Conservation (phyloP, 1,140 invertebrate genomes). For the silkworm (Bombyx mori) region DNA sequence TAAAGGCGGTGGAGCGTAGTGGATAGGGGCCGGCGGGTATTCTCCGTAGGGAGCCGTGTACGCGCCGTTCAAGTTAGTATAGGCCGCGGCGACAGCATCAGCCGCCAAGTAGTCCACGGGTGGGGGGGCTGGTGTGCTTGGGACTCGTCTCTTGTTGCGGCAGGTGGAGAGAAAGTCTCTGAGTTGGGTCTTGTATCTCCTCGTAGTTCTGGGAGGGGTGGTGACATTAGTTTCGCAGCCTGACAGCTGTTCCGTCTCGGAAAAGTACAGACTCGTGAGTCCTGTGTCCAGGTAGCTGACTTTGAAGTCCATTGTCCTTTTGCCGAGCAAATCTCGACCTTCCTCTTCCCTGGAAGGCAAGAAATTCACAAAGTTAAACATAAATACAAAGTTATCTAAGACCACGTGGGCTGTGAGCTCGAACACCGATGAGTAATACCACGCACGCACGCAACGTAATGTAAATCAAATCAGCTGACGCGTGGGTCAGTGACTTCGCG, state of each 20-base stretch:
- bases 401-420: too few relatives aligned
- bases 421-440: too few relatives aligned
- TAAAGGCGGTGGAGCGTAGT: conserved; percentile 80
- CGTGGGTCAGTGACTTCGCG: too few relatives aligned
- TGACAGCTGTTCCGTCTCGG: conserved; percentile 87
- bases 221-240: conserved; percentile 70
- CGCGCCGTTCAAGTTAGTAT: conserved; percentile 87
- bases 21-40: conserved; percentile 73
- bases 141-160: conserved; percentile 88
- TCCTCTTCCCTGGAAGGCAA: conserved; percentile 91
- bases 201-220: conserved; percentile 83
- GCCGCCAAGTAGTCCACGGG: conserved; percentile 67
- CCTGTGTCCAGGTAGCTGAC: conserved; percentile 96
- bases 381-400: too few relatives aligned
- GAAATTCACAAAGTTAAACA: background rate
- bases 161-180: conserved; percentile 94
- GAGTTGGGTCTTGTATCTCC: conserved; percentile 93
- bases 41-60: conserved; percentile 78
- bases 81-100: conserved; percentile 81
- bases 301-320: conserved; percentile 99
- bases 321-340: conserved; percentile 94
- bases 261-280: conserved; percentile 90
- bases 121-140: conserved; percentile 66
- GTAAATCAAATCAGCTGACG: too few relatives aligned
- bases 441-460: too few relatives aligned